These are phyloP conservation scores for Nematolebias whitei DNA, from an alignment of 2,113 vertebrate species.

Conservation along the genomic window DNA sequence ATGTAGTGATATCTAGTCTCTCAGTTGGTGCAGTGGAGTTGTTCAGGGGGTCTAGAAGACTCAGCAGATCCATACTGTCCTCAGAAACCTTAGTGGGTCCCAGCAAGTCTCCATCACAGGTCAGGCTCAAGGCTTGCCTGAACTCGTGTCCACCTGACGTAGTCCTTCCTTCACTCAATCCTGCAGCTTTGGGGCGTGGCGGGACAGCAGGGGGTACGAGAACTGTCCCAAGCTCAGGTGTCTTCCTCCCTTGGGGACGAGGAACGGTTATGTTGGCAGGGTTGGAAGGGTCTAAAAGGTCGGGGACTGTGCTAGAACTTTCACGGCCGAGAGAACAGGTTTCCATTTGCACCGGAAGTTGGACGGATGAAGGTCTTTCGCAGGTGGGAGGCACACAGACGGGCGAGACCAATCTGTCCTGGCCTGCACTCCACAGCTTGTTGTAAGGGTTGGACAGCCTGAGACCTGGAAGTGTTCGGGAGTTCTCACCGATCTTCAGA, in stretches of 20 bases:
- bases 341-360: constrained; percentile 55
- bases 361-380: constrained; percentile 69
- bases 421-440: constrained; percentile 86
- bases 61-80: constrained; percentile 82
- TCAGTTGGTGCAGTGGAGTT: constrained; percentile 18
- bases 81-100: constrained; percentile 75
- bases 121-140: constrained; percentile 70
- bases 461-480: constrained; percentile 80
- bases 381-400: constrained; percentile 73
- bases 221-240: constrained; percentile 87
- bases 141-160: constrained; percentile 72
- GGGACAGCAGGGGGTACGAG: constrained; percentile 81
- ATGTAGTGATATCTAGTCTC: constrained; percentile 9
- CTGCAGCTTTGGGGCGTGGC: constrained; percentile 78
- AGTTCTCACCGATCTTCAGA: constrained; percentile 79
- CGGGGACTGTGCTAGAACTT: constrained; percentile 12
- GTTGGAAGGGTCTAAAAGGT: constrained; percentile 39
- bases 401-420: constrained; percentile 81
- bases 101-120: constrained; percentile 74
- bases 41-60: constrained; percentile 89
- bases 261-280: constrained; percentile 89
- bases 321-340: constrained; percentile 69
- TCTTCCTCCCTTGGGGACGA: constrained; percentile 92
- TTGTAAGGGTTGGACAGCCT: constrained; percentile 87
- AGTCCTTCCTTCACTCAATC: constrained; percentile 56